Evolutionary conservation across 2,797 vertebrate genomes (phyloP), one percentile per base, ranked within the genome.

Genomic region (Gymnocypris eckloni): DNA sequence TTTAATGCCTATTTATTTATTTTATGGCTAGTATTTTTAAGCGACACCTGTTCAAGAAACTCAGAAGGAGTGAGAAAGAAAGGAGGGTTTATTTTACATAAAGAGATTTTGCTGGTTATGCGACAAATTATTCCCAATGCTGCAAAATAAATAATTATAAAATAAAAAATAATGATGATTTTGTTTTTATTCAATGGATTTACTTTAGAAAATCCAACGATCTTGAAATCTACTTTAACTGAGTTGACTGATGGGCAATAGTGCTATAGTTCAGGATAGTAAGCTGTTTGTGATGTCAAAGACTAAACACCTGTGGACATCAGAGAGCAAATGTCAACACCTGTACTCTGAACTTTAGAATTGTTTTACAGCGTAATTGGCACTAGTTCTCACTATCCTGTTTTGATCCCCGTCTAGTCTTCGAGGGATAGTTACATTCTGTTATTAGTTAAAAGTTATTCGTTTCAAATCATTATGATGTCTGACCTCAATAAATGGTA

Each of bases 1-100:
- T 16, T 25, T 61, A 18, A 64, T n/a, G 16, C 1, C 15, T 76
- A 39, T 56, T 41, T 70, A 37, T 41, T 70, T 22, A 37, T 22
- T 20, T 85, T 50, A 50, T 50, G 59, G 59, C 92, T 88, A 89
- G 66, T 86, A 87, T 90, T 89, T 89, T 81, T 87, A 87, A 88
- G 86, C 92, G 92, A 88, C 92, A 94, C 94, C 91, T 93, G 91
- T 88, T 89, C 77, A 50, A 72, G 33, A 56, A 86, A 80, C 48
- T 76, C 71, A 78, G 77, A 59, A 33, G 6, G 33, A n/a, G 64
- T 28, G 25, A 52, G 77, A 75, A 85, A 43, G 4, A 6, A 73
- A 16, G 15, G 56, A 11, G 20, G 73, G 45, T 52, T 33, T 1
- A 7, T 33, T 66, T 66, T 6, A 56, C 2, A 56, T 22, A 20